Evolutionary conservation across 1,140 invertebrate species (phyloP).

Genomic region (Semibalanus balanoides): DNA sequence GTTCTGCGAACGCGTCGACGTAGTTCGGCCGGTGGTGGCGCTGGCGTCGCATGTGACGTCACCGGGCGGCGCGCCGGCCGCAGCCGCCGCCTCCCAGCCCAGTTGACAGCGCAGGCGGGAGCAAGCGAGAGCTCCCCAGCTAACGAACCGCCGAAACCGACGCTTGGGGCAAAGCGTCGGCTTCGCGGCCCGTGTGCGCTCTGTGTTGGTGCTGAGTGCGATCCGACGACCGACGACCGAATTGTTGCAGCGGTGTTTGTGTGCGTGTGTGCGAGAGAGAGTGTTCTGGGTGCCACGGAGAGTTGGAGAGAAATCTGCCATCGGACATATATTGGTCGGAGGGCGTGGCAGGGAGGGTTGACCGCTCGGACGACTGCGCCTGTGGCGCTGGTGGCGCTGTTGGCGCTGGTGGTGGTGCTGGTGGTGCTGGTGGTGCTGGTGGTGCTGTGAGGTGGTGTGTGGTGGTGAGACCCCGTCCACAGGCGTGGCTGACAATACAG

Average conservation of each 20-base stretch:
- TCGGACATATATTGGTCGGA: not conserved
- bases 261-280: not conserved
- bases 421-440: not conserved
- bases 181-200: not conserved
- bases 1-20: too few relatives aligned
- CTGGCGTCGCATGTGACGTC: not conserved
- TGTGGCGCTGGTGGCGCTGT: not conserved
- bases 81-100: too few relatives aligned
- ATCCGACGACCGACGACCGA: not conserved
- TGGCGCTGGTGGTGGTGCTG: not conserved
- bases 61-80: not conserved
- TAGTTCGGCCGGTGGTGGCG: not conserved
- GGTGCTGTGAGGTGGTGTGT: not conserved
- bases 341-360: too few relatives aligned
- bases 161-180: not conserved
- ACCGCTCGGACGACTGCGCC: not conserved
- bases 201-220: constrained; percentile 14
- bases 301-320: not conserved
- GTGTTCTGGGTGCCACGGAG: not conserved
- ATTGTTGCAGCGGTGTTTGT: not conserved
- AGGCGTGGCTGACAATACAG: not conserved
- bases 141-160: not conserved
- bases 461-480: not conserved
- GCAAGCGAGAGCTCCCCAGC: not conserved
- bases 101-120: not conserved